phyloP scores from a whole-genome alignment of 1,140 invertebrate genomes.

The Drosophila gunungcola region DNA sequence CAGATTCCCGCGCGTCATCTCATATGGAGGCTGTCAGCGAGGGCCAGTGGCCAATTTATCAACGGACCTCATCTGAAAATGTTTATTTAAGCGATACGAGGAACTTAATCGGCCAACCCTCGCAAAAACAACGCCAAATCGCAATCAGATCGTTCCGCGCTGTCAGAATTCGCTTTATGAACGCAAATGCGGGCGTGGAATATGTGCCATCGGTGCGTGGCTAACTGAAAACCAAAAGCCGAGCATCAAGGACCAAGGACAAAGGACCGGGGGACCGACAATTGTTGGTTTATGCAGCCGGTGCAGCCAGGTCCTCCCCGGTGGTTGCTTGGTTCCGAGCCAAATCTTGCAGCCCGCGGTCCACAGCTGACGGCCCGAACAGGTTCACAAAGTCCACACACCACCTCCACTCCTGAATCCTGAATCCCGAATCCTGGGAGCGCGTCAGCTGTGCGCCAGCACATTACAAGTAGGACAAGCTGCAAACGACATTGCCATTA shows the following conservation, averaged over 20 bases:
- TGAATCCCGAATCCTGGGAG: constrained; percentile 64
- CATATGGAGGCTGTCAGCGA: constrained; percentile 52
- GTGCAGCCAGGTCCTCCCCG: constrained; percentile 67
- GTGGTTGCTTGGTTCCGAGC: constrained; percentile 62
- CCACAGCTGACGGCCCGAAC: constrained; percentile 67
- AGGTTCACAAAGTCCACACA: constrained; percentile 75
- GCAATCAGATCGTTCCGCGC: constrained; percentile 73
- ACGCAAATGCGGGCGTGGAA: constrained; percentile 77
- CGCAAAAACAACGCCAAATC: constrained; percentile 37
- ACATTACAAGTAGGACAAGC: constrained; percentile 83
- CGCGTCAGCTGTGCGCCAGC: constrained; percentile 78
- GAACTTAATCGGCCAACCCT: constrained; percentile 69
- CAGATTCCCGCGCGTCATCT: constrained; percentile 32
- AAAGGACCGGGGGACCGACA: constrained; percentile 53
- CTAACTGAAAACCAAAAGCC: constrained; percentile 50
- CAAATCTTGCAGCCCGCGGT: constrained; percentile 11
- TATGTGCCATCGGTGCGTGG: constrained; percentile 75
- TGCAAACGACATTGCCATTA: constrained; percentile 79
- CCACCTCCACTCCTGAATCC: constrained; percentile 20
- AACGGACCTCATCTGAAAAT: constrained; percentile 55
- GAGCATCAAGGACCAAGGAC: constrained; percentile 14
- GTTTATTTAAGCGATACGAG: constrained; percentile 65
- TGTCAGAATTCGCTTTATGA: constrained; percentile 76
- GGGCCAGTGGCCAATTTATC: constrained; percentile 64
- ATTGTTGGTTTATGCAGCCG: constrained; percentile 84